Conservation (phyloP, 2,888 invertebrate species). For the Drosophila picticornis region DNA sequence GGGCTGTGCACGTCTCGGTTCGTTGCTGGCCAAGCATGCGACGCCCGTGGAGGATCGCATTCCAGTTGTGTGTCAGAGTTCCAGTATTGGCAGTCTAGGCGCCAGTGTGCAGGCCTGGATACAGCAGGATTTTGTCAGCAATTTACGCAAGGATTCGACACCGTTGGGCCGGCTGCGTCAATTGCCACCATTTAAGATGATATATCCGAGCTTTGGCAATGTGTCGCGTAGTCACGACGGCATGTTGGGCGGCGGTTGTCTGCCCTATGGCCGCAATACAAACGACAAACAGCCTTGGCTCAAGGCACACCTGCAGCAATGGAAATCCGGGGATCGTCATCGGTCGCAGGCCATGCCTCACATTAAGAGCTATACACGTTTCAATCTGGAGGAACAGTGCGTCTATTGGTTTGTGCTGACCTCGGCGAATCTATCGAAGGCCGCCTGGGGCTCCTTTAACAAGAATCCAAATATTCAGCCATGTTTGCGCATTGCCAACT, state of each 20-base stretch:
- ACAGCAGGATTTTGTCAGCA: constrained; percentile 90
- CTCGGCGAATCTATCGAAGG: constrained; percentile 98
- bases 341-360: constrained; percentile 97
- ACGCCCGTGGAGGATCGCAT: constrained; percentile 87
- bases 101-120: constrained; percentile 90
- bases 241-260: constrained; percentile 93
- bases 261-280: constrained; percentile 92
- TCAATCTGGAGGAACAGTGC: constrained; percentile 88
- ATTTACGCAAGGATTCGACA: constrained; percentile 86
- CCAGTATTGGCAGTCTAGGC: constrained; percentile 95
- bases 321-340: constrained; percentile 90
- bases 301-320: constrained; percentile 90
- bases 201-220: constrained; percentile 93
- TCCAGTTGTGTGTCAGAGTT: constrained; percentile 94
- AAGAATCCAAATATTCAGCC: constrained; percentile 87
- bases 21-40: constrained; percentile 89
- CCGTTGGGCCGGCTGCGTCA: constrained; percentile 86
- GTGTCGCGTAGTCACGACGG: constrained; percentile 94
- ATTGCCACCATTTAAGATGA: constrained; percentile 87
- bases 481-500: constrained; percentile 91
- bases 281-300: constrained; percentile 95
- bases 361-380: constrained; percentile 94
- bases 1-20: constrained; percentile 88
- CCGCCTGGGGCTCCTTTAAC: constrained; percentile 95
- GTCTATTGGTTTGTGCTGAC: constrained; percentile 93